Conservation (phyloP, 2,113 vertebrate species). For the Cepphus grylle region DNA sequence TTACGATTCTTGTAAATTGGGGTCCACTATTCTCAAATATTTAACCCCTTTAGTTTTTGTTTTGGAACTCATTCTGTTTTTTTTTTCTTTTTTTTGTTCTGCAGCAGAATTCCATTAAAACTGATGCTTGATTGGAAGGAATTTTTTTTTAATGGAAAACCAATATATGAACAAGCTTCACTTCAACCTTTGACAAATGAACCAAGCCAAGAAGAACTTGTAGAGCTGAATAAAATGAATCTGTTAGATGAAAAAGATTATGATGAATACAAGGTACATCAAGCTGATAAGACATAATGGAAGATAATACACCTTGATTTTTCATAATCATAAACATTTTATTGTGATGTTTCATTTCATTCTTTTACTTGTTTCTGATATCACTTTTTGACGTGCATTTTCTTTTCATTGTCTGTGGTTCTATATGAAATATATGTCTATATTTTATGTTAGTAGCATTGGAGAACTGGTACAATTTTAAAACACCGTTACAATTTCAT, state of each 20-base stretch:
- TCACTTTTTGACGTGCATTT: neutral
- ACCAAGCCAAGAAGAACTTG: conserved; percentile 56
- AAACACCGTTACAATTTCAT: neutral
- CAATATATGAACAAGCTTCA: conserved; percentile 80
- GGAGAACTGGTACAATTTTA: neutral
- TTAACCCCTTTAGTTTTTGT: neutral
- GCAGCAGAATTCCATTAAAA: conserved; percentile 84
- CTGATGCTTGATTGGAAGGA: conserved; percentile 89
- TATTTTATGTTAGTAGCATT: neutral
- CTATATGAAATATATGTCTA: neutral
- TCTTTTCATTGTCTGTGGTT: neutral
- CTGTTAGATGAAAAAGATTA: conserved; percentile 88
- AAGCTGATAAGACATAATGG: neutral
- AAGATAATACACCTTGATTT: conserved; percentile 36
- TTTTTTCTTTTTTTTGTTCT: neutral
- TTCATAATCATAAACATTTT: neutral
- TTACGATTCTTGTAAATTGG: neutral
- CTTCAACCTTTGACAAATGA: conserved; percentile 33
- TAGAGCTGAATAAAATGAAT: conserved; percentile 79
- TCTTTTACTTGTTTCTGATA: neutral
- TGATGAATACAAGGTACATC: conserved; percentile 86
- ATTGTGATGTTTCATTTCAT: conserved; percentile 17
- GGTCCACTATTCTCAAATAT: neutral
- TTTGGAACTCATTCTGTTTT: neutral
- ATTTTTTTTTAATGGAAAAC: conserved; percentile 79